A percentile compares a stretch with the other conserved stretches of the same genome.
Evolutionary conservation across 2,888 invertebrate species (phyloP).

Genomic region (Caenorhabditis afra): DNA sequence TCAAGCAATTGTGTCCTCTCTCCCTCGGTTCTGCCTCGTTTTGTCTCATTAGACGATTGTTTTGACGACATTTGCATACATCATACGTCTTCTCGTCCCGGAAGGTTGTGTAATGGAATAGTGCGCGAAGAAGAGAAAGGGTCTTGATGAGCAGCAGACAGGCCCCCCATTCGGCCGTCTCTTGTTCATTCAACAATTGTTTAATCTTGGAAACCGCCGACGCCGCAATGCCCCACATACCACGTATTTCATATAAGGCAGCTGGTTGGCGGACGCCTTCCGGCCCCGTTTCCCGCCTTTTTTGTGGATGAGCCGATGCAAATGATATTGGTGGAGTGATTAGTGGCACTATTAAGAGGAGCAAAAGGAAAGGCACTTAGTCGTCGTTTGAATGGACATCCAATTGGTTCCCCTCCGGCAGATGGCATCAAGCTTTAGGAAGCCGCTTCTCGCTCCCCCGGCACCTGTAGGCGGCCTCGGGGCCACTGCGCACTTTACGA

Average conservation of each 20-base stretch:
- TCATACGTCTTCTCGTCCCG: constrained; percentile 38
- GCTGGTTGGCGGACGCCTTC: constrained; percentile 31
- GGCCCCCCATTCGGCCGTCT: constrained; percentile 16
- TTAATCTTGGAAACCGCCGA: constrained; percentile 31
- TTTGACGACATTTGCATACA: constrained; percentile 59
- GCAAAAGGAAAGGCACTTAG: constrained; percentile 33
- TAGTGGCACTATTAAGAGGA: constrained; percentile 47
- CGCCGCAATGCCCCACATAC: constrained; percentile 41
- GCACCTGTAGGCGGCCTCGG: constrained; percentile 11
- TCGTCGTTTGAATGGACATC: constrained; percentile 23
- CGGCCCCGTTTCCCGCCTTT: constrained; percentile 36
- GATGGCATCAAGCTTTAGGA: constrained; percentile 15
- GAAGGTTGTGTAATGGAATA: constrained; percentile 56
- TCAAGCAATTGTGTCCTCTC: constrained; percentile 40
- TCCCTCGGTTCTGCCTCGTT: not conserved
- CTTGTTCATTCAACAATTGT: constrained; percentile 54
- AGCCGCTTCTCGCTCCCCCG: not conserved
- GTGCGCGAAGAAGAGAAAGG: constrained; percentile 38
- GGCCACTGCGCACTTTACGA: not conserved
- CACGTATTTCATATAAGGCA: constrained; percentile 37
- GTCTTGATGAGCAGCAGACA: constrained; percentile 16
- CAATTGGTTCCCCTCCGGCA: constrained; percentile 23
- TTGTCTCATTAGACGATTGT: constrained; percentile 58
- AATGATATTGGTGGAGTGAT: constrained; percentile 54
- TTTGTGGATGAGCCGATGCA: constrained; percentile 55